Conservation (phyloP, 2,888 invertebrate genomes). For the Agonum fuliginosum region DNA sequence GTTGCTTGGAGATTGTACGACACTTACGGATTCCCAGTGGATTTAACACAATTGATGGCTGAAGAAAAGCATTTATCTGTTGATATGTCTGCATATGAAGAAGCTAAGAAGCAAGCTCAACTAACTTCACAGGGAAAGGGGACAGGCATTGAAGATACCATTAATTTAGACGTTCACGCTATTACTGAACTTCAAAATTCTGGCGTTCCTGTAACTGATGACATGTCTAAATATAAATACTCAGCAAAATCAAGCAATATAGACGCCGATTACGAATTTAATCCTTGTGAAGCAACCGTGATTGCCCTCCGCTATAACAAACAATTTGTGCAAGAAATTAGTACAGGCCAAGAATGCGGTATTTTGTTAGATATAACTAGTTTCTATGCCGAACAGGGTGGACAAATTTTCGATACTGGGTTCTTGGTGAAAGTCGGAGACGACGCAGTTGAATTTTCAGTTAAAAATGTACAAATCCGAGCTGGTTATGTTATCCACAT, state of each 20-base stretch:
- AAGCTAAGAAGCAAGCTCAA: slow-evolving; percentile 91
- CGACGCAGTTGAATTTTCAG: slow-evolving; percentile 92
- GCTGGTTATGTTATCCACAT: slow-evolving; percentile 97
- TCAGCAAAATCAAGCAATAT: slow-evolving; percentile 77
- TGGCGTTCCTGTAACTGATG: slow-evolving; percentile 88
- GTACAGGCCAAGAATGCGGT: slow-evolving; percentile 92
- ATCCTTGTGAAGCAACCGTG: slow-evolving; percentile 83
- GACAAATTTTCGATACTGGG: slow-evolving; percentile 98
- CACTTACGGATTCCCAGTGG: slow-evolving; percentile 99
- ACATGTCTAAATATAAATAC: slow-evolving; percentile 94
- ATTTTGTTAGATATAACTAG: slow-evolving; percentile 92
- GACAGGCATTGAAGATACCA: slow-evolving; percentile 85
- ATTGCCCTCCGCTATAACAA: slow-evolving; percentile 88
- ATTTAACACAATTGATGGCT: slow-evolving; percentile 97
- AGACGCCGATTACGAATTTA: slow-evolving; percentile 86
- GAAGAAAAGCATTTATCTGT: slow-evolving; percentile 94
- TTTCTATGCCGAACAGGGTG: slow-evolving; percentile 99
- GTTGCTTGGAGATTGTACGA: slow-evolving; percentile 98
- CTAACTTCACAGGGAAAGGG: slow-evolving; percentile 91
- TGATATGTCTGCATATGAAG: slow-evolving; percentile 94
- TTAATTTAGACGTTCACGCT: slow-evolving; percentile 95
- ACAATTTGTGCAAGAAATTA: slow-evolving; percentile 88
- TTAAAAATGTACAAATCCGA: slow-evolving; percentile 94
- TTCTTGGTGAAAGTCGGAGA: slow-evolving; percentile 88
- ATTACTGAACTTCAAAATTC: slow-evolving; percentile 91